Percentiles rank a stretch among this genome's conserved stretches.
Conservation (phyloP, 2,888 invertebrate genomes). For the Rhagium mordax region DNA sequence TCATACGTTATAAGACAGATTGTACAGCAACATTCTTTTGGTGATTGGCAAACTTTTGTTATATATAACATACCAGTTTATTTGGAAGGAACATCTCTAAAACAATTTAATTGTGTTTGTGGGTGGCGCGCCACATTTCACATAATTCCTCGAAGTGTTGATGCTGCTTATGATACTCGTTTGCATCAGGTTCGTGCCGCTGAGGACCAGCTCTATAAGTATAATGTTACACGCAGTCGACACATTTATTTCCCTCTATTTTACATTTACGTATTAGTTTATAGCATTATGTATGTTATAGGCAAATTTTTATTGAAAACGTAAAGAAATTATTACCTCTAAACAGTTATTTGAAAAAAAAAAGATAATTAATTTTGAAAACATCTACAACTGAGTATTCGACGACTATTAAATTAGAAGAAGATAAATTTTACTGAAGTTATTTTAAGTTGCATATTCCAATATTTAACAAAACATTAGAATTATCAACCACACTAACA, state of each 20-base stretch:
- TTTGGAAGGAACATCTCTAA: constrained; percentile 2
- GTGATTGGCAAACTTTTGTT: not conserved
- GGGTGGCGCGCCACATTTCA: constrained; percentile 21
- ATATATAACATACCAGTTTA: not conserved
- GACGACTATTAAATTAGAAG: too few species aligned
- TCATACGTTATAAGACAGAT: too few species aligned
- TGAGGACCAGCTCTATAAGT: constrained; percentile 34
- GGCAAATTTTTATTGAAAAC: too few species aligned
- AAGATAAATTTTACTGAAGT: too few species aligned
- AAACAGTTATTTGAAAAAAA: too few species aligned
- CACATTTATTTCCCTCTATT: constrained; percentile 34
- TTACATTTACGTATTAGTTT: constrained; percentile 8
- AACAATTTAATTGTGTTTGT: constrained; percentile 17
- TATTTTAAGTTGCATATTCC: too few species aligned
- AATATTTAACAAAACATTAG: too few species aligned
- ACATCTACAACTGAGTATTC: too few species aligned
- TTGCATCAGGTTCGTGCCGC: constrained; percentile 21
- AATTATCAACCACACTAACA: too few species aligned
- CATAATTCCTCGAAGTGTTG: constrained; percentile 35
- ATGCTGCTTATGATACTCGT: constrained; percentile 36
- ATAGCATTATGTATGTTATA: constrained; percentile 10
- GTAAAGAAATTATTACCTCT: too few species aligned
- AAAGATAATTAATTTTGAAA: too few species aligned
- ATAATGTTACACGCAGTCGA: constrained; percentile 37
- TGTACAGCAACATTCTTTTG: not conserved